Evolutionary conservation across 2,797 vertebrate species (phyloP), one percentile per base, ranked within the genome.

Genomic region (Cuniculus paca): DNA sequence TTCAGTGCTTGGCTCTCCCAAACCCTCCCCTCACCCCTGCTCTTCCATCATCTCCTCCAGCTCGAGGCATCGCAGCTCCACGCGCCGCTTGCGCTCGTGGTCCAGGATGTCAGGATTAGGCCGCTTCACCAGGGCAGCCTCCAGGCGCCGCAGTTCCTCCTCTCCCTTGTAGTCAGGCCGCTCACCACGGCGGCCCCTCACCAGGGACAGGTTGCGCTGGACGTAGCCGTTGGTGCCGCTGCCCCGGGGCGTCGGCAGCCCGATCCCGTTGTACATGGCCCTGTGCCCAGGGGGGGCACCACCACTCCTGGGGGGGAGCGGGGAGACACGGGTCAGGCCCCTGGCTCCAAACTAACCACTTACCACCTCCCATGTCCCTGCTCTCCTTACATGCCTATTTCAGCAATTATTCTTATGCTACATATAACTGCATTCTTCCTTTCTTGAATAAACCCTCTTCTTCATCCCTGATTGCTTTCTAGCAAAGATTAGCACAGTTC

Each of bases 1-100:
- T 12, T 93, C 83, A 58, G 83, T 82, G 80, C 91, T 95, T 34
- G 60, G 80, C 94, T 97, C 91, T 88, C 88, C 95, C 97, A 97
- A 72, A 48, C 91, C 93, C 97, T 96, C 96, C 95, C 97, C 99
- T 98, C 92, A 99, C 99, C 99, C 99, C 93, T 99, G 99, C 96
- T 99, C 99, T 98, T 99, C 99, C 99, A 99, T 99, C 99, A 99
- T 99, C 98, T 99, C 99, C 98, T 99, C 99, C 97, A 99, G 98
- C 98, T 99, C 99, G 4, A 99, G 99, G 98, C 99, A 99, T 98
- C 99, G 99, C 97, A 99, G 99, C 98, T 99, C 99, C 98, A 99
- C 99, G 98, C 99, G 99, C 97, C 99, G 98, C 98, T 99, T 99
- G 91, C 99, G 98, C 95, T 99, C 99, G 98, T 99, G 99, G 98